Conservation (phyloP, 2,113 vertebrate species). For the Spermophilus dauricus region DNA sequence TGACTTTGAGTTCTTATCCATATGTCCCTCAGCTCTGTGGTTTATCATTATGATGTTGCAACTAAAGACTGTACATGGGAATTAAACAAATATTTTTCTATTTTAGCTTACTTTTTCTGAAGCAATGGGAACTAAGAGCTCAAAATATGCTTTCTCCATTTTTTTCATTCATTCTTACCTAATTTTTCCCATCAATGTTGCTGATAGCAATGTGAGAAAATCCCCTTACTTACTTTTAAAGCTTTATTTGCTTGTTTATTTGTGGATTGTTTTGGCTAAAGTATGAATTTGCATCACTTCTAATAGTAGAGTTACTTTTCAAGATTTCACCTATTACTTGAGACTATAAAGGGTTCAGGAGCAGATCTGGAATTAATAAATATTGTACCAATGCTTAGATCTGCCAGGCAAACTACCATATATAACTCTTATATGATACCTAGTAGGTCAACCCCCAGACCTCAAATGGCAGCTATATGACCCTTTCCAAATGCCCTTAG, state of each 20-base stretch:
- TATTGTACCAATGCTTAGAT: conserved; percentile 26
- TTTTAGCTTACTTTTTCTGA: background rate
- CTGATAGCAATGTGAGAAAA: conserved; percentile 23
- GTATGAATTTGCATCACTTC: conserved; percentile 49
- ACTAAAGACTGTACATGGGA: background rate
- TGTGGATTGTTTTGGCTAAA: conserved; percentile 41
- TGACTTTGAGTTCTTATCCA: background rate
- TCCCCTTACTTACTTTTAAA: background rate
- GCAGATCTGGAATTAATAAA: conserved; percentile 67
- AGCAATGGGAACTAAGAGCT: background rate
- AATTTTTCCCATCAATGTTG: background rate
- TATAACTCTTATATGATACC: conserved; percentile 1
- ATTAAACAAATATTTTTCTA: conserved; percentile 16
- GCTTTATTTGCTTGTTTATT: background rate
- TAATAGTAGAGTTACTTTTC: conserved; percentile 14
- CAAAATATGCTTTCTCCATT: background rate
- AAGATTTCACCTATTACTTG: conserved; percentile 51
- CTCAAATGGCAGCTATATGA: conserved; percentile 65
- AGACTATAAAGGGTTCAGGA: conserved; percentile 59
- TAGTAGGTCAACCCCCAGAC: conserved; percentile 66
- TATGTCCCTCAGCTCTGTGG: background rate
- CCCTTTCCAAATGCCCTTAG: background rate
- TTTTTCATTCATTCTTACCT: conserved; percentile 34
- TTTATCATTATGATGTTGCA: conserved; percentile 25
- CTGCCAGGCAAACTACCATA: conserved; percentile 44